Evolutionary conservation across 1,140 invertebrate genomes (phyloP).

Genomic region (Agrilus planipennis): DNA sequence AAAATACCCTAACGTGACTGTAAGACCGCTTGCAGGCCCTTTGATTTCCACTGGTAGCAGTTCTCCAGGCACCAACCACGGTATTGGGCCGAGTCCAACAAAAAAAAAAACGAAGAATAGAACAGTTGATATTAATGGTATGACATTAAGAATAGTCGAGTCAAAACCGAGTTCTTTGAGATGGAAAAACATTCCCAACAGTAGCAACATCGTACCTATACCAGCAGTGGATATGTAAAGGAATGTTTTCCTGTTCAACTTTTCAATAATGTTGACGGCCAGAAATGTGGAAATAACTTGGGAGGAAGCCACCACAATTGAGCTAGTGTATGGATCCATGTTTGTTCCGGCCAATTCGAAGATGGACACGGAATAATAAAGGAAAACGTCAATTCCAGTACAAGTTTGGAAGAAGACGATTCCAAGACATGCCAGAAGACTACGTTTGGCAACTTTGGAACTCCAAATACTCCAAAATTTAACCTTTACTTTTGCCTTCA

Average conservation of each 20-base stretch:
- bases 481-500: constrained; percentile 36
- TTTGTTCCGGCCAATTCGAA: constrained; percentile 57
- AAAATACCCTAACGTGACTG: constrained; percentile 60
- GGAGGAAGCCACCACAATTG: constrained; percentile 65
- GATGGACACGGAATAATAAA: constrained; percentile 67
- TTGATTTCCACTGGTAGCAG: constrained; percentile 63
- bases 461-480: constrained; percentile 35
- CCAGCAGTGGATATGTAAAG: constrained; percentile 52
- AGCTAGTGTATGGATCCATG: constrained; percentile 45
- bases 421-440: constrained; percentile 46
- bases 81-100: constrained; percentile 65
- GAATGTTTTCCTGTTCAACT: constrained; percentile 58
- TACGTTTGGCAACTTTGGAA: constrained; percentile 36
- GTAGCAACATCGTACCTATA: constrained; percentile 50
- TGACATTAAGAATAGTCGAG: constrained; percentile 22
- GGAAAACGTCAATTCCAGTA: constrained; percentile 67
- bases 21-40: constrained; percentile 59
- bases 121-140: constrained; percentile 60
- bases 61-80: constrained; percentile 69
- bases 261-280: constrained; percentile 59
- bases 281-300: constrained; percentile 62
- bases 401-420: constrained; percentile 74
- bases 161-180: constrained; percentile 28
- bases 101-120: constrained; percentile 68
- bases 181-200: constrained; percentile 50